phyloP scores from a whole-genome alignment of 2,113 vertebrate species.

The Platanista minor region DNA sequence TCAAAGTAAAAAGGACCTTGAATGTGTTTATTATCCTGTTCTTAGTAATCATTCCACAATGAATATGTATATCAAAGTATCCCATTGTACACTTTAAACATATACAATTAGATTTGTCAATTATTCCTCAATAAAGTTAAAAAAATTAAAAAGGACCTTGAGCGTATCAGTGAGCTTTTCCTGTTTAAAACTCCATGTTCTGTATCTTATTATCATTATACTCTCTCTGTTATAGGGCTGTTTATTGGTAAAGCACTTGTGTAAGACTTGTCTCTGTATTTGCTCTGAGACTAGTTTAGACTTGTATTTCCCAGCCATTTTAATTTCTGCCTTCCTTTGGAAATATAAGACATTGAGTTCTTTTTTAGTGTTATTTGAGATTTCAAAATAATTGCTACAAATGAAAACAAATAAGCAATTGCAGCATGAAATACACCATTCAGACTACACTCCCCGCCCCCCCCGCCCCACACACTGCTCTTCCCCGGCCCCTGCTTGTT shows the following conservation, averaged over 20 bases:
- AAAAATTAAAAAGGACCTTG: neutral
- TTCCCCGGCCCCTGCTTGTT: accelerated
- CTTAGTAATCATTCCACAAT: neutral
- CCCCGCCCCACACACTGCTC: neutral
- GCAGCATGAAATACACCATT: neutral
- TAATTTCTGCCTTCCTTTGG: neutral
- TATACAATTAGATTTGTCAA: neutral
- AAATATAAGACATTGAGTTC: neutral
- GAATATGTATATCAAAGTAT: neutral
- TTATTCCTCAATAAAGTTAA: neutral
- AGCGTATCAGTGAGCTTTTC: neutral
- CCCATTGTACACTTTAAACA: neutral
- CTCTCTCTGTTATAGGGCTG: neutral
- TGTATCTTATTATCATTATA: neutral
- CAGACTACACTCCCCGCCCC: neutral
- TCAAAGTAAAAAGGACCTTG: neutral
- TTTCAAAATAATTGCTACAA: neutral
- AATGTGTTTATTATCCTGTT: neutral
- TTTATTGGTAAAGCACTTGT: neutral
- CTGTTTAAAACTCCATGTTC: neutral
- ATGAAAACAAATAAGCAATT: neutral
- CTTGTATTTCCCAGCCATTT: neutral
- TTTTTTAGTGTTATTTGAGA: neutral
- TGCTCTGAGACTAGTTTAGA: neutral
- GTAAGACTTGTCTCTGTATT: neutral